A percentile compares a stretch with the other conserved stretches of the same genome.
Conservation (phyloP, 2,888 invertebrate species). For the Noctua fimbriata region DNA sequence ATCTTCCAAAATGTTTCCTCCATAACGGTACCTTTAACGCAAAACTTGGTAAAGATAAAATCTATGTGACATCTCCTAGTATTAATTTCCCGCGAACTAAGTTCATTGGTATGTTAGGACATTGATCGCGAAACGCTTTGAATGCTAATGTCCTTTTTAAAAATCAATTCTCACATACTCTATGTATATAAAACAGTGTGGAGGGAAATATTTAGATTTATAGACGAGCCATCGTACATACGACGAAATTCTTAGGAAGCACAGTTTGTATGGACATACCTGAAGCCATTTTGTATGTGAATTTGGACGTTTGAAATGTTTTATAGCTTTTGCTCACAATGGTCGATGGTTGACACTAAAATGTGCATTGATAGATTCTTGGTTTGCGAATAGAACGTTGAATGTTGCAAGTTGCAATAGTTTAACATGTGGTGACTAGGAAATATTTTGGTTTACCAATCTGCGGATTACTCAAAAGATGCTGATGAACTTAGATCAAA, state of each 20-base stretch:
- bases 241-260: conserved; percentile 48
- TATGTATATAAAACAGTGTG: conserved; percentile 34
- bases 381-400: conserved; percentile 15
- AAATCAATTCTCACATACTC: conserved; percentile 65
- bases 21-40: conserved; percentile 41
- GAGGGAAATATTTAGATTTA: conserved; percentile 53
- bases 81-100: conserved; percentile 32
- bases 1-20: conserved; percentile 31
- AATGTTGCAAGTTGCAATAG: neutral
- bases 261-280: conserved; percentile 35
- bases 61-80: conserved; percentile 32
- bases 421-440: neutral
- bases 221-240: conserved; percentile 46
- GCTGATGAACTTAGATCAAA: too few relatives aligned
- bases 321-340: conserved; percentile 50
- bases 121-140: conserved; percentile 43
- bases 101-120: conserved; percentile 66
- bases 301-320: conserved; percentile 51
- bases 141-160: conserved; percentile 67
- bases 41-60: conserved; percentile 46
- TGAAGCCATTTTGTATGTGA: conserved; percentile 39
- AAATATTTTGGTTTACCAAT: conserved; percentile 6
- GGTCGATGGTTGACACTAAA: conserved; percentile 40
- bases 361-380: conserved; percentile 60
- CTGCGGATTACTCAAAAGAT: too few relatives aligned